phyloP scores from a whole-genome alignment of 1,140 invertebrate genomes.

The Physella acuta region DNA sequence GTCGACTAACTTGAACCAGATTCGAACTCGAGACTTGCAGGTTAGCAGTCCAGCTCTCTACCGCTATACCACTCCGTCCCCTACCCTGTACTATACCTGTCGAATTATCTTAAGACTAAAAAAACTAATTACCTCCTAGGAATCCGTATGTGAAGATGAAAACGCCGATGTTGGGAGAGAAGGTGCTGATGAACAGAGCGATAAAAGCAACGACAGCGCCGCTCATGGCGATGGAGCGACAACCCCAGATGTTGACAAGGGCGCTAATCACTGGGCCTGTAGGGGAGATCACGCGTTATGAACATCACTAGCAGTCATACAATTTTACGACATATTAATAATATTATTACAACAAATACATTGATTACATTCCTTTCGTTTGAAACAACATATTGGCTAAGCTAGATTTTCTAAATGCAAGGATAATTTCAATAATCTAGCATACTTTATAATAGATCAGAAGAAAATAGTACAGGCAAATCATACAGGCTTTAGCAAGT shows the following conservation, averaged over 20 bases:
- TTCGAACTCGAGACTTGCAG: too few species aligned
- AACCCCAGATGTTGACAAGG: constrained; percentile 81
- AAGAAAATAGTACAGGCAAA: too few species aligned
- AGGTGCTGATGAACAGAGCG: constrained; percentile 79
- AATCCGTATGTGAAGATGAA: constrained; percentile 44
- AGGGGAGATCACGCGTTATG: constrained; percentile 2
- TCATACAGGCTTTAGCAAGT: too few species aligned
- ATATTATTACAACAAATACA: background rate
- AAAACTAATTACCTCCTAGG: constrained; percentile 39
- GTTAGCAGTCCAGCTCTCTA: too few species aligned
- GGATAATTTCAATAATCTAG: too few species aligned
- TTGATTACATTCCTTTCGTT: background rate
- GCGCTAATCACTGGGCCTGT: constrained; percentile 89
- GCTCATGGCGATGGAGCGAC: constrained; percentile 79
- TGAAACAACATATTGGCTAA: too few species aligned
- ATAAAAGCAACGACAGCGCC: constrained; percentile 75
- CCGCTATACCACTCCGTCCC: too few species aligned
- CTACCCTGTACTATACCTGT: too few species aligned
- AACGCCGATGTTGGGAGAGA: constrained; percentile 71
- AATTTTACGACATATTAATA: background rate
- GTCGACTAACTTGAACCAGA: too few species aligned
- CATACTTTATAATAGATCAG: too few species aligned
- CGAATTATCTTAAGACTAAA: too few species aligned
- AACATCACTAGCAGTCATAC: background rate
- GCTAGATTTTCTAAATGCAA: too few species aligned